A percentile compares a stretch with the other conserved stretches of the same genome.
Evolutionary conservation across 1,140 invertebrate species (phyloP).

Genomic region (Paraescarpia echinospica): DNA sequence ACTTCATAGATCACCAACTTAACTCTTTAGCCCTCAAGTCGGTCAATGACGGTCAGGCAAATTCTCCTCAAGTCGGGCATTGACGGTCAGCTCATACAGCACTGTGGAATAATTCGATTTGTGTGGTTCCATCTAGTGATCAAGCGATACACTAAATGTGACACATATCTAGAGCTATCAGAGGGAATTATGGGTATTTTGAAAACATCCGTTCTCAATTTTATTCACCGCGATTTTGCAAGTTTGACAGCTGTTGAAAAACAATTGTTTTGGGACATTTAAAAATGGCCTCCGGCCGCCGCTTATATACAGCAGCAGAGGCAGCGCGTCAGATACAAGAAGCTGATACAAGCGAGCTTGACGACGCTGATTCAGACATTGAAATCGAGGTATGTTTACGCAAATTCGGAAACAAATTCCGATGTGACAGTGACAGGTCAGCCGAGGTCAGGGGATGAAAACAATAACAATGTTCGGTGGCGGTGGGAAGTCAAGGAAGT

Average conservation of each 20-base stretch:
- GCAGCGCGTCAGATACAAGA: constrained; percentile 8
- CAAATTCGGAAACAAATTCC: neutral
- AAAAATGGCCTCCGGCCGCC: constrained; percentile 14
- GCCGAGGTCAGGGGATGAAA: neutral
- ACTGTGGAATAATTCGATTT: neutral
- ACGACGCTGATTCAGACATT: constrained; percentile 1
- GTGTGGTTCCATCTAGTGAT: constrained; percentile 13
- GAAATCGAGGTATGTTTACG: neutral
- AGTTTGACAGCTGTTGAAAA: neutral
- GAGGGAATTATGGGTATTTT: constrained; percentile 9
- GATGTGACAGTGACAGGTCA: neutral
- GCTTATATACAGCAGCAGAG: constrained; percentile 11
- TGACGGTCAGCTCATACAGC: constrained; percentile 7
- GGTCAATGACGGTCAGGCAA: too few species aligned
- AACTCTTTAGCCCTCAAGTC: too few species aligned
- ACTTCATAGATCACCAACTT: too few species aligned
- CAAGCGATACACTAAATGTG: neutral
- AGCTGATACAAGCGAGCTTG: constrained; percentile 7
- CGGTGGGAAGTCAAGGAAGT: constrained; percentile 9
- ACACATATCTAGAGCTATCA: neutral
- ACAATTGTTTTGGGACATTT: constrained; percentile 9
- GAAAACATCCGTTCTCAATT: neutral
- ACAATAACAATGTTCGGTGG: constrained; percentile 14
- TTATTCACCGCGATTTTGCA: neutral
- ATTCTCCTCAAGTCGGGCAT: too few species aligned